A percentile compares a stretch with the other conserved stretches of the same genome.
Evolutionary conservation across 2,797 vertebrate species (phyloP).

Genomic region (Protonibea diacanthus): DNA sequence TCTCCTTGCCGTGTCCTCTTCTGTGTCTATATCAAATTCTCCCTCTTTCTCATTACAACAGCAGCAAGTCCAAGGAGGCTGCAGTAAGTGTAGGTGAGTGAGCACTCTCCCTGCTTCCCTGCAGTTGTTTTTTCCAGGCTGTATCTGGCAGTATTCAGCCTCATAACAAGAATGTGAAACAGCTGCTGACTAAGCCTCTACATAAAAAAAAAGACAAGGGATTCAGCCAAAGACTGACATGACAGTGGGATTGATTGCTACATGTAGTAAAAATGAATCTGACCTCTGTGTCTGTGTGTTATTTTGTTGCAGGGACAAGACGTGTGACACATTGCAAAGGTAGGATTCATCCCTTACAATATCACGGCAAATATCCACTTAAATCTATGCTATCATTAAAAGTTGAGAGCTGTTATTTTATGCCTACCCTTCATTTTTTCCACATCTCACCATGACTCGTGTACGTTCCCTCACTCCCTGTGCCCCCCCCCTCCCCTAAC

Average conservation of each 20-base stretch:
- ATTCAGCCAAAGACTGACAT: background rate
- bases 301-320: conserved; percentile 88
- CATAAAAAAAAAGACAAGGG: background rate
- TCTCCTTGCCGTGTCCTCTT: background rate
- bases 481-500: background rate
- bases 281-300: conserved; percentile 86
- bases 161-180: conserved; percentile 30
- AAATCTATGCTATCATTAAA: background rate
- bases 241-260: background rate
- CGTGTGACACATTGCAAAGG: conserved; percentile 98
- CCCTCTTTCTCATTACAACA: conserved; percentile 35
- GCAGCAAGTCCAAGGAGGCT: conserved; percentile 92
- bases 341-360: conserved; percentile 83
- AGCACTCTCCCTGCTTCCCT: conserved; percentile 6
- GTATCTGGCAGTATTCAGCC: conserved; percentile 13
- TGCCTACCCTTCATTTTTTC: conserved; percentile 54
- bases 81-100: conserved; percentile 90
- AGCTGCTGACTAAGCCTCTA: conserved; percentile 16
- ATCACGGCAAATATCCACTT: background rate
- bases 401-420: conserved; percentile 45
- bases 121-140: background rate
- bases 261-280: conserved; percentile 63
- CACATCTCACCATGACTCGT: conserved; percentile 79
- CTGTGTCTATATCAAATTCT: conserved; percentile 12
- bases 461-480: conserved; percentile 33